A percentile compares a stretch with the other conserved stretches of the same genome.
Evolutionary conservation across 64 coral and sea anemone genomes (phyloP).

Genomic region (Montipora cactus): DNA sequence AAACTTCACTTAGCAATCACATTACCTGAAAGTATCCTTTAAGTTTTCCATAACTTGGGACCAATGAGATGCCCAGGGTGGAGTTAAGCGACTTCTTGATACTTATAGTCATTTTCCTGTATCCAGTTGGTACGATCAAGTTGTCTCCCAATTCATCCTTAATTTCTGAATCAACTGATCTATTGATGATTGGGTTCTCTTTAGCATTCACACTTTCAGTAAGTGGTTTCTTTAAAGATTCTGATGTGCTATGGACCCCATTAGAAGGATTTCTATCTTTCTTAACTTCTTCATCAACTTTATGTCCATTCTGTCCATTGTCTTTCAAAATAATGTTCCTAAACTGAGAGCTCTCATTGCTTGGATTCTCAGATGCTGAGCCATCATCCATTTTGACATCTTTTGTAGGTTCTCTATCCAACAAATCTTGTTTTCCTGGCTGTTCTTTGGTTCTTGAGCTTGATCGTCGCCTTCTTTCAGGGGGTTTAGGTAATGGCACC

Average conservation of each 20-base stretch:
- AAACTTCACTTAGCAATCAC: not conserved
- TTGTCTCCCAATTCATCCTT: slow-evolving; percentile 25
- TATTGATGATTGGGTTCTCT: not conserved
- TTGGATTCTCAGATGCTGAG: not conserved
- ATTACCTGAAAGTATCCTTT: slow-evolving; percentile 88
- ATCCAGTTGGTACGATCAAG: slow-evolving; percentile 57
- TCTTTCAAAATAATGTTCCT: not conserved
- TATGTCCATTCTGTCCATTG: not conserved
- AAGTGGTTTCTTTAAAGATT: not conserved
- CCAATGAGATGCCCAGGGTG: slow-evolving; percentile 87
- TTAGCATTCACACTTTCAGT: not conserved
- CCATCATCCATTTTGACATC: not conserved
- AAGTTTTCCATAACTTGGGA: slow-evolving; percentile 76
- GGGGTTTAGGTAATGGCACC: slow-evolving; percentile 27
- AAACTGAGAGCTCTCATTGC: not conserved
- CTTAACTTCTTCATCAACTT: not conserved
- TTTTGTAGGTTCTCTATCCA: not conserved
- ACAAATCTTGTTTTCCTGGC: not conserved
- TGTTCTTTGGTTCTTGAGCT: slow-evolving; percentile 2
- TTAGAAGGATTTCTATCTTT: too few species aligned
- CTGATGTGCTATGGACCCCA: not conserved
- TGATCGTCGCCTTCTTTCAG: slow-evolving; percentile 12
- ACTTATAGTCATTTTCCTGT: slow-evolving; percentile 54
- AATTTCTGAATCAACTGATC: not conserved
- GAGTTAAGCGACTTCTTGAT: slow-evolving; percentile 64